Base-by-base conservation (phyloP, 2,888 invertebrate species). In the Temnothorax unifasciatus region DNA sequence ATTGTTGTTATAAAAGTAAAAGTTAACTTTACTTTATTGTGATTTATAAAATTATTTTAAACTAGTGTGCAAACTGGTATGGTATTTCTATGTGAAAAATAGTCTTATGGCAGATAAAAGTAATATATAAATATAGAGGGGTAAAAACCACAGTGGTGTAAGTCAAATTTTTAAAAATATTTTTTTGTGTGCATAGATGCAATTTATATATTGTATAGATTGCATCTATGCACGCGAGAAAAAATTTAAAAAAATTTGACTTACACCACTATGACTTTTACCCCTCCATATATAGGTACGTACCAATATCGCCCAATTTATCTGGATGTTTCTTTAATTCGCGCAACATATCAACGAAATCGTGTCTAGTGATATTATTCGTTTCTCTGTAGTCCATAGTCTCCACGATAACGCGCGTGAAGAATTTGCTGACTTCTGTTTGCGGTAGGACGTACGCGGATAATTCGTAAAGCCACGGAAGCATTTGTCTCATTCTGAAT, bases 311-410 rank as follows among this genome's bases (percentile, higher is more conserved):
- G 1, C 18, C 9, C 21, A 63, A 1, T 75, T 63, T 77, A n/a
- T 85, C 73, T 3, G 83, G 75, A 52, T 88, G 25, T 18, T 85
- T 76, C 63, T 85, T 83, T n/a, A 95, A 66, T n/a, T 94, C 93
- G 41, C 92, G 90, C 71, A 95, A 89, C 15, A 93, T 86, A 85
- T 95, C 94, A n/a, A 95, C 77, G 71, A 95, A 95, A 86, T 95
- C 95, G 57, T 95, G 93, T 50, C 94, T 90, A 66, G 90, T 89
- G n/a, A 95, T 87, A 57, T 93, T 92, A 75, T 93, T 93, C 25
- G 92, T 89, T 82, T 92, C 90, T 68, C 95, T 89, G 50, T 93
- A 91, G 3, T 92, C 90, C 52, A 95, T 84, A 0, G 93, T 93
- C 2, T 92, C 85, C 29, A 73, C 86, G 2, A 95, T 91, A 3